These are phyloP conservation scores for Helicolenus hilgendorfi DNA, from an alignment of 2,797 vertebrate species.

Conservation along the genomic window DNA sequence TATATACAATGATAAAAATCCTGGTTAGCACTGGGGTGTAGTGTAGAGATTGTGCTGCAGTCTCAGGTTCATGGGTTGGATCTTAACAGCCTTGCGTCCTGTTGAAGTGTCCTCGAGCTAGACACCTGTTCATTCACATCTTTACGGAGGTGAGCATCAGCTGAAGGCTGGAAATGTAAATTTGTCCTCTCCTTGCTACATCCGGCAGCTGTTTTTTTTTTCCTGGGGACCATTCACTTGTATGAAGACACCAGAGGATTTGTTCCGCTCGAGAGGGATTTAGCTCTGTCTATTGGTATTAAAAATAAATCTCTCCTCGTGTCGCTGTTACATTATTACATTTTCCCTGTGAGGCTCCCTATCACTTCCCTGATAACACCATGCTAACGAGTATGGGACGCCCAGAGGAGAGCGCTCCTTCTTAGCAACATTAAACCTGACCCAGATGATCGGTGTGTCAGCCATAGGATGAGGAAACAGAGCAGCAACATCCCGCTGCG, in stretches of 20 bases:
- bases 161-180: slow-evolving; percentile 49
- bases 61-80: neutral
- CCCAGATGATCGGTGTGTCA: slow-evolving; percentile 60
- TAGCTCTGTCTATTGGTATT: slow-evolving; percentile 80
- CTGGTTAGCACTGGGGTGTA: neutral
- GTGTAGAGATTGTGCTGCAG: neutral
- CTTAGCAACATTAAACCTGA: slow-evolving; percentile 65
- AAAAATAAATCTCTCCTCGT: slow-evolving; percentile 85
- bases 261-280: slow-evolving; percentile 82
- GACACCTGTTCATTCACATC: slow-evolving; percentile 36
- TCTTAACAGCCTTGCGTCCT: neutral
- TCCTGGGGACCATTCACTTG: slow-evolving; percentile 48
- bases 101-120: slow-evolving; percentile 31
- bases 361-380: slow-evolving; percentile 45
- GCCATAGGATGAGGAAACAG: slow-evolving; percentile 57
- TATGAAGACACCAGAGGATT: slow-evolving; percentile 76
- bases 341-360: slow-evolving; percentile 62
- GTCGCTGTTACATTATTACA: slow-evolving; percentile 74
- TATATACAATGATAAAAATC: neutral
- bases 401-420: slow-evolving; percentile 50
- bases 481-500: slow-evolving; percentile 13
- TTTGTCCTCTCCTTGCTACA: neutral
- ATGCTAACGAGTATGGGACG: slow-evolving; percentile 51
- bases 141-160: slow-evolving; percentile 3
- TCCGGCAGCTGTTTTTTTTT: slow-evolving; percentile 49